Conservation (phyloP, 30 jellyfish, hydroid and myxozoan species). For the Aurelia aurita region DNA sequence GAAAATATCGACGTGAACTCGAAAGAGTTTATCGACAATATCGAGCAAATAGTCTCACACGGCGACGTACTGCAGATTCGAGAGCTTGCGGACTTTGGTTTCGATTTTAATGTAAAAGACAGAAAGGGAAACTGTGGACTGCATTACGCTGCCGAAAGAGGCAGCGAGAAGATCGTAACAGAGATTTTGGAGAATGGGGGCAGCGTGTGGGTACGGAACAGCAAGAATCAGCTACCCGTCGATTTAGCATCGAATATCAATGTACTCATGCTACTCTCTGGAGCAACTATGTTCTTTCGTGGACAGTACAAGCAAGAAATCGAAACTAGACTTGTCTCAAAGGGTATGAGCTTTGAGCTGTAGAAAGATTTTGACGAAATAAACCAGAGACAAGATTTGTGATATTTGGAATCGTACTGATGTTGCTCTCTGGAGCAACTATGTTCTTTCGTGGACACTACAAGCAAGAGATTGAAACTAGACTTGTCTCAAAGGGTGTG, state of each 20-base stretch:
- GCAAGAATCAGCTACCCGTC: constrained; percentile 53
- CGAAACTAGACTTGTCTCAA: constrained; percentile 49
- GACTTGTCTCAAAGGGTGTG: constrained; percentile 34
- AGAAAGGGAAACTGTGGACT: constrained; percentile 58
- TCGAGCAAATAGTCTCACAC: constrained; percentile 29
- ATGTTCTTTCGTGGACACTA: constrained; percentile 45
- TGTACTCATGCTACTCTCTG: constrained; percentile 55
- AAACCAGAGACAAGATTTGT: too few species aligned
- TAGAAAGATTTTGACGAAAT: not conserved
- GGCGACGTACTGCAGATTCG: constrained; percentile 47
- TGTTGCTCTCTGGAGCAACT: constrained; percentile 53
- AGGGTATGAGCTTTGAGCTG: constrained; percentile 65
- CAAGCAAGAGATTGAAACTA: constrained; percentile 20
- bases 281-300: constrained; percentile 61
- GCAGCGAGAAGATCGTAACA: constrained; percentile 47
- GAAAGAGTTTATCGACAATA: constrained; percentile 10
- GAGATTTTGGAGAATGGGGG: constrained; percentile 67
- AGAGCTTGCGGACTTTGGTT: constrained; percentile 65
- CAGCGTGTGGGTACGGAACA: constrained; percentile 58
- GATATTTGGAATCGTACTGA: constrained; percentile 5
- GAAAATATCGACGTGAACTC: constrained; percentile 37
- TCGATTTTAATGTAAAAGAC: constrained; percentile 57
- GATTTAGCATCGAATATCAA: constrained; percentile 64
- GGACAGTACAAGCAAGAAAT: constrained; percentile 41
- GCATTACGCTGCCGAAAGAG: constrained; percentile 73